Evolutionary conservation across 23 tunicate species (phyloP).

Genomic region (Ascidia mentula): DNA sequence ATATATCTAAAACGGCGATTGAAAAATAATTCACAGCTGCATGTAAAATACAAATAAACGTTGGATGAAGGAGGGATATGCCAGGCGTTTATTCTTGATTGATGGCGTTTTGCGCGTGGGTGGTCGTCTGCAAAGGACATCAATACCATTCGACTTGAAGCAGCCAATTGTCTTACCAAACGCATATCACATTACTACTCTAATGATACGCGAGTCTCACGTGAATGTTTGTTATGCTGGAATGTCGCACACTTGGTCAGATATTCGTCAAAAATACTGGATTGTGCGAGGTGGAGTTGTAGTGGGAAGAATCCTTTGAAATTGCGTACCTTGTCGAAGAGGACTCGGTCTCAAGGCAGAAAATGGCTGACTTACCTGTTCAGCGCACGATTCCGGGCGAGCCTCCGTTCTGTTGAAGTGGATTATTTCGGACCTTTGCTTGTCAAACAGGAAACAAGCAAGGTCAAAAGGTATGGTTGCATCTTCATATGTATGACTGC

Average conservation of each 20-base stretch:
- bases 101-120: constrained; percentile 10
- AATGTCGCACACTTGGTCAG: constrained; percentile 3
- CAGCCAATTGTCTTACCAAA: neutral
- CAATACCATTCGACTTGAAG: neutral
- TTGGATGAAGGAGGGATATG: constrained; percentile 13
- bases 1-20: constrained; percentile 7
- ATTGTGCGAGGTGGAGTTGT: neutral
- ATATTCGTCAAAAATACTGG: neutral
- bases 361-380: constrained; percentile 27
- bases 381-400: too few species aligned
- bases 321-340: neutral
- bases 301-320: constrained; percentile 1
- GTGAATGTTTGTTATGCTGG: neutral
- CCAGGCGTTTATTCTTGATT: constrained; percentile 2
- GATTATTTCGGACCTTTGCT: constrained; percentile 26
- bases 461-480: constrained; percentile 26
- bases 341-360: neutral
- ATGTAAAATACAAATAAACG: neutral
- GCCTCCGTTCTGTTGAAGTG: neutral
- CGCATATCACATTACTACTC: neutral
- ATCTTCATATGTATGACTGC: constrained; percentile 32
- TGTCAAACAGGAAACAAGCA: constrained; percentile 12
- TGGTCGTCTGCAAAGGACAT: neutral
- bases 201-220: neutral
- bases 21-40: neutral